Evolutionary conservation across 2,888 invertebrate species (phyloP).

Genomic region (Koerneria pararmatus): DNA sequence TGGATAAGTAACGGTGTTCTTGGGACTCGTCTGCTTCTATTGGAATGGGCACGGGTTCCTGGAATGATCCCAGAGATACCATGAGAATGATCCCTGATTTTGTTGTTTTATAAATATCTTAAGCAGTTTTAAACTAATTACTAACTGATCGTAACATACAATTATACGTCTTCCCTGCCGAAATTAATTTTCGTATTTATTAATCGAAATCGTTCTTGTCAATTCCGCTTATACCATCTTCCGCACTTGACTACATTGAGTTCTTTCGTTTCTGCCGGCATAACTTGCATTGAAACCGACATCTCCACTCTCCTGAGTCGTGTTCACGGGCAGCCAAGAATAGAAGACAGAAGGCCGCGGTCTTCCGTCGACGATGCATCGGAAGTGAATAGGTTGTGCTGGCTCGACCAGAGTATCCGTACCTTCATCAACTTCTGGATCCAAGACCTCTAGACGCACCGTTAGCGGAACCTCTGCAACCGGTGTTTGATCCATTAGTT

Average conservation of each 20-base stretch:
- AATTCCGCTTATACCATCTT: too few relatives aligned
- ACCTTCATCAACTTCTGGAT: constrained; percentile 36
- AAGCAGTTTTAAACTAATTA: too few relatives aligned
- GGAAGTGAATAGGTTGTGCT: constrained; percentile 52
- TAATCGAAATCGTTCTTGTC: too few relatives aligned
- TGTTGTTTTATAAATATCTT: not conserved
- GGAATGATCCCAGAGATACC: not conserved
- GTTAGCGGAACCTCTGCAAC: constrained; percentile 53
- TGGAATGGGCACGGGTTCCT: constrained; percentile 52
- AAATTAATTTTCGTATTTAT: too few relatives aligned
- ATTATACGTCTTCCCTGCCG: too few relatives aligned
- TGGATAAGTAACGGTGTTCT: constrained; percentile 50
- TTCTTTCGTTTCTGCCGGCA: too few relatives aligned
- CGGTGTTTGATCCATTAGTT: not conserved
- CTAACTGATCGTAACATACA: too few relatives aligned
- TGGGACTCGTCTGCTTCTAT: constrained; percentile 36
- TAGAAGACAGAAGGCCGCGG: constrained; percentile 55
- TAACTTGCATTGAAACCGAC: constrained; percentile 27
- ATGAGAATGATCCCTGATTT: not conserved
- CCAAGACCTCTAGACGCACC: constrained; percentile 47
- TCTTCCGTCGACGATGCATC: constrained; percentile 56
- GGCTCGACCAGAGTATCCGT: constrained; percentile 46
- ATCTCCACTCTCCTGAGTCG: constrained; percentile 43
- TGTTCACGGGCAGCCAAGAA: constrained; percentile 55
- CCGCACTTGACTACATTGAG: too few relatives aligned